Base-by-base conservation (phyloP, 2,888 invertebrate genomes). In the Mellilla xanthometata region DNA sequence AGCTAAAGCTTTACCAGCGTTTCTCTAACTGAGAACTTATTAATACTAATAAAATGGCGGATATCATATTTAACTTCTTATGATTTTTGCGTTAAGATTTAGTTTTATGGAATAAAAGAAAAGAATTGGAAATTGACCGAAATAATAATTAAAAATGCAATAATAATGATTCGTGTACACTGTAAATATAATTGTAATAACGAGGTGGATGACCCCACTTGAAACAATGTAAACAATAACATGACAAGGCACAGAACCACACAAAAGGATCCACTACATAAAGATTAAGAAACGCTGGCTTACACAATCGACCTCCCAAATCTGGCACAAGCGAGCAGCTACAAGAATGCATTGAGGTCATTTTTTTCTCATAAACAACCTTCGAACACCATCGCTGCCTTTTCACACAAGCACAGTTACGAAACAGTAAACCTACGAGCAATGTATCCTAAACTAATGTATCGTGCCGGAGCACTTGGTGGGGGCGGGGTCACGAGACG, bases 361-460 rank as follows among this genome's bases (percentile, higher is more conserved):
- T 52, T 68, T 65, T 74, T 70, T 78, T 80, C 81, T 75, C 81
- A 81, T 76, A 66, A 54, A 52, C 73, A 66, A 69, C 81, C 81
- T 79, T 74, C 68, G 58, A 56, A 31, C 56, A 68, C 65, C 70
- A 57, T 67, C 64, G 70, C 65, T 60, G 60, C 49, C 23, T 60
- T 58, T 65, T 61, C 64, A 56, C 62, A 65, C 65, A 51, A 53
- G 59, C 59, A 53, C 60, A 58, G 63, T 71, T 68, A 68, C 69
- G 67, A 67, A 71, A 74, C 64, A 54, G 62, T 34, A 38, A 62
- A 60, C 48, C 59, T 72, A 62, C 58, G 52, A 64, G 72, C 76
- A 56, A 70, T 74, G 79, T 65, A 76, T 59, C 58, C 45, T 63
- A 64, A 65, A 64, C 67, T 66, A 67, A 65, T 61, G 68, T 66